These are phyloP conservation scores for Canis aureus DNA, from an alignment of 2,113 vertebrate species.

Conservation along the genomic window DNA sequence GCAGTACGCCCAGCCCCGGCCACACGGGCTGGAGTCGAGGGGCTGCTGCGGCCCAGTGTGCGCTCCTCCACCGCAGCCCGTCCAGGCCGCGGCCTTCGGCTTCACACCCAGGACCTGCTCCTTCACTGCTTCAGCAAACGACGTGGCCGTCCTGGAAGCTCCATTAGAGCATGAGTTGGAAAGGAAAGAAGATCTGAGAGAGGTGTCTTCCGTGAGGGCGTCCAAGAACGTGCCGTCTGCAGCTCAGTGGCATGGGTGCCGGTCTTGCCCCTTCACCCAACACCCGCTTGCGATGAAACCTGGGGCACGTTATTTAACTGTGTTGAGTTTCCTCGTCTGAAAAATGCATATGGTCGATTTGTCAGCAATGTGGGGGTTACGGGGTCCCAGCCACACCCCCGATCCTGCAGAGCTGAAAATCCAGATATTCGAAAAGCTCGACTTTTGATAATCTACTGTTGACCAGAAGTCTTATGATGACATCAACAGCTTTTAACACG, in stretches of 20 bases:
- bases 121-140: neutral
- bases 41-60: fast-evolving
- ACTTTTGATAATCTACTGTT: neutral
- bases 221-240: neutral
- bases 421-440: neutral
- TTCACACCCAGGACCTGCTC: neutral
- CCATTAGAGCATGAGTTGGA: neutral
- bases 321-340: neutral
- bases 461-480: neutral
- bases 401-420: neutral
- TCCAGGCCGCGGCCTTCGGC: neutral
- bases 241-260: fast-evolving
- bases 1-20: neutral
- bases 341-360: neutral
- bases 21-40: fast-evolving
- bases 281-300: neutral
- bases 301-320: neutral
- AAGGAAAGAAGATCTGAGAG: neutral
- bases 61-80: neutral
- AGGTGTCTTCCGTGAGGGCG: neutral
- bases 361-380: neutral
- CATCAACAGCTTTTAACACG: neutral
- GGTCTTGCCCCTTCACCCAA: neutral
- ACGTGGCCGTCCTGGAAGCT: neutral
- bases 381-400: neutral